Evolutionary conservation across 2,888 invertebrate species (phyloP), one percentile per base, ranked within the genome.

Genomic region (Temnothorax ravouxi): DNA sequence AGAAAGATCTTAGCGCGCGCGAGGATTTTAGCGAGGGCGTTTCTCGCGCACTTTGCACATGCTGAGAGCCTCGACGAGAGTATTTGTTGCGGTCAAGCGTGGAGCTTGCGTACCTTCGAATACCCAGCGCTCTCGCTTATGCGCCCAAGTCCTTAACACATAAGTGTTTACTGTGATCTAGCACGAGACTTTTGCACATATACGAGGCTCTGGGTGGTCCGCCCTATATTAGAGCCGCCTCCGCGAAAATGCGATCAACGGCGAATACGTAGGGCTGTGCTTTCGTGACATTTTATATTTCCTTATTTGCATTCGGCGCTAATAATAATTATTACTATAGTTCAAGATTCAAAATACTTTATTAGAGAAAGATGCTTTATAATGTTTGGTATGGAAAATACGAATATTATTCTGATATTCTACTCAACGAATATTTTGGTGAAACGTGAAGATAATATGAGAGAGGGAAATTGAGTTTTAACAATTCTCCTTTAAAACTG

Each of bases 251-350:
- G 41, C 54, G 79, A 79, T 79, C 18, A 47, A 72, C 84, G 67
- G 76, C 84, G 86, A 88, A 89, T 71, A 89, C 88, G 89, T 87
- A 86, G 86, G 77, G 59, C 50, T 79, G 79, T 83, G 56, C 79
- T 79, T 34, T 59, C 41, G 4, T 25, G 47, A 83, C n/a, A 59
- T 29, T 76, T 67, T 15, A 59, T 25, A 21, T 59, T 34, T 11
- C 21, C 21, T 56, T 34, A 47, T 21, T 64, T 50, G 41, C 13
- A 25, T 41, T 67, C 3, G 18, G 13, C n/a, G 8, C 15, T 64
- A 50, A 66, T 11, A 52, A 38, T 38, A 3, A 67, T 38, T n/a
- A 13, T n/a, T 41, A 18, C 18, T 64, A 64, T 38, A 15, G 8
- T 47, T 15, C 18, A 21, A 64, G 3, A 64, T 64, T 21, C 6